These are phyloP conservation scores for Acanthornis magna DNA, from an alignment of 2,797 vertebrate genomes.

Conservation along the genomic window DNA sequence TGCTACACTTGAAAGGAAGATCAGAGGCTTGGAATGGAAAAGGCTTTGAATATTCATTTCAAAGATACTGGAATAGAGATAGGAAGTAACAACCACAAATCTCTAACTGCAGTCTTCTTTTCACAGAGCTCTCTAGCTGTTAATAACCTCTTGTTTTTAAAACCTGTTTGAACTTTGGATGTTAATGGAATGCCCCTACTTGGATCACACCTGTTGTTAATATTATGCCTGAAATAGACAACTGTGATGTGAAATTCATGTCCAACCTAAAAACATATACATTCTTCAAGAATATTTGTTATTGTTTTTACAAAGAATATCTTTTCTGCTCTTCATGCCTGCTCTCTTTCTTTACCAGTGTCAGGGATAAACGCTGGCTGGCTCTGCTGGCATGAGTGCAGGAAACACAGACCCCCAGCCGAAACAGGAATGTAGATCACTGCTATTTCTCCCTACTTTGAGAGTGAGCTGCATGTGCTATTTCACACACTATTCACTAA, in stretches of 20 bases:
- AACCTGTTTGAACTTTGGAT: not conserved
- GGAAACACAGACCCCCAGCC: not conserved
- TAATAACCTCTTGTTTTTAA: not conserved
- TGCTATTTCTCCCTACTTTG: not conserved
- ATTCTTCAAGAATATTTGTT: not conserved
- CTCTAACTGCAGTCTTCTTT: not conserved
- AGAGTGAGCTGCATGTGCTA: not conserved
- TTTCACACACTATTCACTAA: not conserved
- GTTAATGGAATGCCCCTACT: not conserved
- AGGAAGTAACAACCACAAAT: not conserved
- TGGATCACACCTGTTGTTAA: not conserved
- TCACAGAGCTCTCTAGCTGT: not conserved
- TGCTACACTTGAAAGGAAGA: not conserved
- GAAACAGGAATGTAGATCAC: not conserved
- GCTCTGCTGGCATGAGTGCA: not conserved
- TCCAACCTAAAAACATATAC: not conserved
- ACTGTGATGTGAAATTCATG: not conserved
- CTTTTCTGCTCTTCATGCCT: not conserved
- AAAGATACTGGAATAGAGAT: not conserved
- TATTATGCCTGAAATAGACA: not conserved
- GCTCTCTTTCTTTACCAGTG: not conserved
- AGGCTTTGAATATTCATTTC: not conserved
- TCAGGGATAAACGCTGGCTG: fast-evolving
- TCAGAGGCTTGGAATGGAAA: slow-evolving; percentile 1
- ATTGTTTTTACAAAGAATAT: not conserved